Percentiles rank a stretch among this genome's conserved stretches.
Conservation (phyloP, 2,113 vertebrate species). For the Gallinago paraguaiae region DNA sequence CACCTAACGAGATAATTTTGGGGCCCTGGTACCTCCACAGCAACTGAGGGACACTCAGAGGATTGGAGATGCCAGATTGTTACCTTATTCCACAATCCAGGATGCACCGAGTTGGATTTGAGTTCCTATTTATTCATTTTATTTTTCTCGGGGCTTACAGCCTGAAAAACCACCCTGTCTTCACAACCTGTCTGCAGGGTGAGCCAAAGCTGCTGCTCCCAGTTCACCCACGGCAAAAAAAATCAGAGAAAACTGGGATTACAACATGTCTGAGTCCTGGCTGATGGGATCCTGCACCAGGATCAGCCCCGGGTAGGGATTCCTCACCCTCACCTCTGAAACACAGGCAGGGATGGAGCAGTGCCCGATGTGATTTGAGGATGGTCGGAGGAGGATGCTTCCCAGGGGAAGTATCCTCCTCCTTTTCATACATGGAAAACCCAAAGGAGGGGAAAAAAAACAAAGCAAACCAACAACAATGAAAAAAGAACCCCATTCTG, state of each 20-base stretch:
- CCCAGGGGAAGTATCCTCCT: background rate
- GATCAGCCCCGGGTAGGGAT: background rate
- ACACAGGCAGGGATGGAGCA: background rate
- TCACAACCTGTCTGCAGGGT: background rate
- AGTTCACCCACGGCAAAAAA: background rate
- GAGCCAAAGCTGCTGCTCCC: background rate
- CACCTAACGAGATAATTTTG: background rate
- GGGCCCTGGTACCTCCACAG: background rate
- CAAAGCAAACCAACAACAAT: background rate
- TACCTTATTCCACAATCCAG: background rate
- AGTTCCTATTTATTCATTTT: background rate
- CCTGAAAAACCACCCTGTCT: background rate
- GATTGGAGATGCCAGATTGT: too few relatives aligned
- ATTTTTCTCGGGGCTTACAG: background rate
- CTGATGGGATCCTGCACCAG: background rate
- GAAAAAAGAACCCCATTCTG: background rate
- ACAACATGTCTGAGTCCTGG: background rate
- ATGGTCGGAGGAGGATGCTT: background rate
- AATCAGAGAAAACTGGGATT: background rate
- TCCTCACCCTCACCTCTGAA: background rate
- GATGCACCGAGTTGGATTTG: background rate
- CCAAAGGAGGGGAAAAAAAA: background rate
- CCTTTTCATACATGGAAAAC: background rate
- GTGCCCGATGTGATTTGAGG: rapidly evolving
- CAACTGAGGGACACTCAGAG: background rate